Conservation (phyloP, 2,113 vertebrate species). For the Sylvilagus bachmani region DNA sequence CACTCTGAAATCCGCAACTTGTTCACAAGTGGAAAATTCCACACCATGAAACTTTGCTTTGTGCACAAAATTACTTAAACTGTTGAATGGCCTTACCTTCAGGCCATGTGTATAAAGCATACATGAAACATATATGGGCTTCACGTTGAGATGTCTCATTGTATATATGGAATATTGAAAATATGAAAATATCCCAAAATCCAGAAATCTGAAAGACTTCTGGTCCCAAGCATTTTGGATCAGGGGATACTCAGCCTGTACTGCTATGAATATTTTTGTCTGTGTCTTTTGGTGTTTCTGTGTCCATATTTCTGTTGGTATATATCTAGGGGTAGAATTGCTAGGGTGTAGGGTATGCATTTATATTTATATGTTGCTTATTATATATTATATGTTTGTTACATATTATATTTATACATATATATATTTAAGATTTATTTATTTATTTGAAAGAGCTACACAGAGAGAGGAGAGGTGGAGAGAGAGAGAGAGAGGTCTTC, state of each 20-base stretch:
- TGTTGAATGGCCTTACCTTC: not conserved
- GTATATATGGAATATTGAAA: not conserved
- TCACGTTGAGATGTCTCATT: not conserved
- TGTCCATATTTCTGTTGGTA: not conserved
- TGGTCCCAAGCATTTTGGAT: not conserved
- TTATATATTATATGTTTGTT: no score
- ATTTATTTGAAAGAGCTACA: no score
- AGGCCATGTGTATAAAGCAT: not conserved
- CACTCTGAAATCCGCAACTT: not conserved
- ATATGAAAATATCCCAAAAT: not conserved
- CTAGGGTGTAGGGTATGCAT: not conserved
- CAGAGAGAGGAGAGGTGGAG: no score
- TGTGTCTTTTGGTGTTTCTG: rapidly evolving
- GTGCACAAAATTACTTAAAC: not conserved
- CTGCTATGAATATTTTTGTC: not conserved
- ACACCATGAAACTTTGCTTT: not conserved
- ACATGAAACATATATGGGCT: not conserved
- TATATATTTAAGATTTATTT: no score
- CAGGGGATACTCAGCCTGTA: not conserved
- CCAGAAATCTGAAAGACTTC: not conserved
- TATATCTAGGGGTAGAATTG: not conserved
- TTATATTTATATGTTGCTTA: no score
- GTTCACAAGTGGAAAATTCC: not conserved
- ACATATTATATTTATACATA: no score
- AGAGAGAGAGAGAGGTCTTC: no score